Evolutionary conservation across 2,113 vertebrate species (phyloP).

Genomic region (Corydoras sp.): DNA sequence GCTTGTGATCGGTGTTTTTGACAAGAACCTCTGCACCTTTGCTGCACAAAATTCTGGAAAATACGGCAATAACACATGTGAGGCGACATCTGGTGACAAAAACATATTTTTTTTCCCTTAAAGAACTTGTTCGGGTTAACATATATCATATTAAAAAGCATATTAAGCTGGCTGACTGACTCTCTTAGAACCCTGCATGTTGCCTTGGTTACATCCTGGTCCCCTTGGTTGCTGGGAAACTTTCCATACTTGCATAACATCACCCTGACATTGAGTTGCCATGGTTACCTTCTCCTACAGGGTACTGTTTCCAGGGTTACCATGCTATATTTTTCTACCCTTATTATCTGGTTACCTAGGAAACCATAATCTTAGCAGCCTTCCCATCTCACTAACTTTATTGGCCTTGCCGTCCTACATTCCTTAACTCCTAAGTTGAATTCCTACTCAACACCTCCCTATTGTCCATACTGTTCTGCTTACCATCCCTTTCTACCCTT

Average conservation of each 20-base stretch:
- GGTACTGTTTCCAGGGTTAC: constrained; percentile 20
- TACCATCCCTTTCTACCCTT: too few relatives aligned
- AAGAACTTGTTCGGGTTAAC: neutral
- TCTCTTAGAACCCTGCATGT: constrained; percentile 18
- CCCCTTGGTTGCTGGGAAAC: constrained; percentile 34
- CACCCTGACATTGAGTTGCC: constrained; percentile 8
- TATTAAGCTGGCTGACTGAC: neutral
- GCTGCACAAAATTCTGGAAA: too few relatives aligned
- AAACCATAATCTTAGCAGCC: constrained; percentile 11
- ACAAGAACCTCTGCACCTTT: too few relatives aligned
- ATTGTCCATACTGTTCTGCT: too few relatives aligned
- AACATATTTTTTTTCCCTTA: neutral
- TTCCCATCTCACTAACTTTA: too few relatives aligned
- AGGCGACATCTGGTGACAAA: too few relatives aligned
- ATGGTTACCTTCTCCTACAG: constrained; percentile 6
- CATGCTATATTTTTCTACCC: constrained; percentile 7
- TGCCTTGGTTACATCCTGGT: constrained; percentile 16
- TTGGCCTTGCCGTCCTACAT: too few relatives aligned
- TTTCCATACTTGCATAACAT: neutral
- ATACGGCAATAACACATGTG: too few relatives aligned
- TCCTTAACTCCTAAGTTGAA: too few relatives aligned
- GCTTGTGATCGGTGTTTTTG: too few relatives aligned
- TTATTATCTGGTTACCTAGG: constrained; percentile 3
- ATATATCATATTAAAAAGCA: too few relatives aligned
- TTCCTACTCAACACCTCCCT: too few relatives aligned